phyloP scores from a whole-genome alignment of 1,140 invertebrate genomes.

The Bradysia coprophila region DNA sequence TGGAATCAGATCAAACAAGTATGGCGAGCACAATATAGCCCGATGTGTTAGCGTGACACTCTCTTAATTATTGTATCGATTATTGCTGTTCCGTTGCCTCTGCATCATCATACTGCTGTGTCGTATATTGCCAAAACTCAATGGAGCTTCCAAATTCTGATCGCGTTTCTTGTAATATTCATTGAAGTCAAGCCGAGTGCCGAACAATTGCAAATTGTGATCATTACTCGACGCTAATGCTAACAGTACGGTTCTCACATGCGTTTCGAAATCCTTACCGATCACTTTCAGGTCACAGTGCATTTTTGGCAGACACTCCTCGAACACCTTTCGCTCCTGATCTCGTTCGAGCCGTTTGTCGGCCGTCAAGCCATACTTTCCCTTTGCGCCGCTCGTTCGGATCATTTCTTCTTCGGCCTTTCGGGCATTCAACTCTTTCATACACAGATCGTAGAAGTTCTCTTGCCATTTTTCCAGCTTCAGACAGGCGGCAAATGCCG shows the following conservation, averaged over 20 bases:
- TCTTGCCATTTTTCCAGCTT: conserved; percentile 29
- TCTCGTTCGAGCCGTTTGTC: conserved; percentile 33
- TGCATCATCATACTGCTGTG: conserved; percentile 3
- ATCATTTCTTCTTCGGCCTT: conserved; percentile 23
- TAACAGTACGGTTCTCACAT: conserved; percentile 25
- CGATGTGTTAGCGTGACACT: no score
- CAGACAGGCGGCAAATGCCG: conserved; percentile 31
- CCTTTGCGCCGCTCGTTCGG: conserved; percentile 22
- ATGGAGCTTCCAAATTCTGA: conserved; percentile 47
- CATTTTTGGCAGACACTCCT: conserved; percentile 36
- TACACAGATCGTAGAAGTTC: conserved; percentile 27
- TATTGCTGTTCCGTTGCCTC: conserved; percentile 10
- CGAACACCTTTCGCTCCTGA: conserved; percentile 37
- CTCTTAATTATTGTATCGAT: no score
- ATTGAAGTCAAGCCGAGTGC: conserved; percentile 80
- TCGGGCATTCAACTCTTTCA: conserved; percentile 26
- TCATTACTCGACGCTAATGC: conserved; percentile 24
- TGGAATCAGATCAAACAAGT: no score
- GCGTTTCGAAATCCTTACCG: conserved; percentile 40
- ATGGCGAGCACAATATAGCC: no score
- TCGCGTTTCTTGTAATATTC: conserved; percentile 72
- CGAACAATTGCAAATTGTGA: conserved; percentile 58
- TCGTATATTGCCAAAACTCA: conserved; percentile 51
- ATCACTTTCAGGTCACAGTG: conserved; percentile 43
- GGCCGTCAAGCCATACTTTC: conserved; percentile 33